Base-by-base conservation (phyloP, 2,888 invertebrate species). In the Drosophila mercatorum region DNA sequence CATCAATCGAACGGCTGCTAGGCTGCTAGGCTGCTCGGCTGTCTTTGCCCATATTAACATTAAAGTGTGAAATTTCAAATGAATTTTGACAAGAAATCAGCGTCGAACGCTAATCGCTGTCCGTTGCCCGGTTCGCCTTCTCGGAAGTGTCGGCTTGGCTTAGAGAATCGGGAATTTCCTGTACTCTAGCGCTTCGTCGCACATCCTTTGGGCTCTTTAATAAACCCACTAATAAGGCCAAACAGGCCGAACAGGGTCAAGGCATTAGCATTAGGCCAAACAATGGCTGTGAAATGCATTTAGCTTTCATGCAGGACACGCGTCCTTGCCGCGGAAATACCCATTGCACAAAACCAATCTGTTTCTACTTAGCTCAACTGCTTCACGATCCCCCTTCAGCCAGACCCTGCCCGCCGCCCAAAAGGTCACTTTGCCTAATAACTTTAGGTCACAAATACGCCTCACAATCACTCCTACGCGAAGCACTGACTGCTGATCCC, bases 381-480 rank as follows among this genome's bases (percentile, higher is more conserved):
- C 71, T 71, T 66, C 56, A 66, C 58, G 70, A 61, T 66, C 53
- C 7, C 10, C 44, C 34, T 46, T n/a, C 12, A 31, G 26, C 17
- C 22, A 17, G 38, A 28, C 17, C 46, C 46, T 12, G 22, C 8
- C 36, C 43, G 62, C 79, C 46, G 65, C 60, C 68, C 65, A 57
- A 85, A 86, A 88, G 84, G 83, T 86, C 83, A 82, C 78, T 83
- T 86, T 87, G 83, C 64, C 83, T 87, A 89, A 88, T 88, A 87
- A 78, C 82, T 82, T 89, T 80, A 80, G 87, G 72, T 83, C 81
- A 89, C 86, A 82, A 71, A 71, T 76, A 87, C 88, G 89, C 87
- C 89, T 82, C 60, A 65, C 60, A 72, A 73, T 89, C 89, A 89
- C 89, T 89, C 89, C 89, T 87, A 82, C 88, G 38, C 71, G 73